These are phyloP conservation scores for Coelopa frigida DNA, from an alignment of 1,140 invertebrate genomes.

Conservation along the genomic window DNA sequence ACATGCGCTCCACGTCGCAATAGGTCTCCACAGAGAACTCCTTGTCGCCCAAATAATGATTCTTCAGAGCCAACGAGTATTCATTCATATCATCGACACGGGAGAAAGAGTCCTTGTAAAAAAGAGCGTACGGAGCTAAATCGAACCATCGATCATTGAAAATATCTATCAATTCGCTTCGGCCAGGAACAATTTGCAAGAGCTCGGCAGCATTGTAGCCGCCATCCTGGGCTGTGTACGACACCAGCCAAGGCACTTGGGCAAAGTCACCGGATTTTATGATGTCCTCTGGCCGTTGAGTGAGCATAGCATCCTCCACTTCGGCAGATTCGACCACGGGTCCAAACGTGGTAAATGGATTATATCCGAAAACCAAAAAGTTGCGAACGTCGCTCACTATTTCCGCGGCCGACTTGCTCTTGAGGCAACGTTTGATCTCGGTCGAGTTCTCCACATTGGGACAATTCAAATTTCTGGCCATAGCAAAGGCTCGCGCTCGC, in stretches of 20 bases:
- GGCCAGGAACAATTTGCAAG: constrained; percentile 8
- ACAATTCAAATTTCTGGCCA: constrained; percentile 53
- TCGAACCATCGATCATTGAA: constrained; percentile 17
- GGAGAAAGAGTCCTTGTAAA: constrained; percentile 20
- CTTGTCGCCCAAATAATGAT: constrained; percentile 19
- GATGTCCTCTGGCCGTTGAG: constrained; percentile 46
- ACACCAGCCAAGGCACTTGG: constrained; percentile 50
- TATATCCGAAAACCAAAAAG: constrained; percentile 46
- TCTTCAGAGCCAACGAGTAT: constrained; percentile 17
- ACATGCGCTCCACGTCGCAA: constrained; percentile 18
- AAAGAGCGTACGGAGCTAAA: constrained; percentile 16
- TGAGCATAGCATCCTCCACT: constrained; percentile 46
- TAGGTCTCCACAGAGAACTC: constrained; percentile 21
- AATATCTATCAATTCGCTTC: constrained; percentile 13
- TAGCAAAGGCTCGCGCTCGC: constrained; percentile 48
- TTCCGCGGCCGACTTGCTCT: constrained; percentile 42
- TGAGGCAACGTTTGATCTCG: constrained; percentile 51
- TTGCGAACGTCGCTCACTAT: constrained; percentile 21
- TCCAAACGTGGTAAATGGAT: constrained; percentile 55
- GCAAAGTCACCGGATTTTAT: constrained; percentile 45
- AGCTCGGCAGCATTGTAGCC: constrained; percentile 47
- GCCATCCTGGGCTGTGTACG: constrained; percentile 48
- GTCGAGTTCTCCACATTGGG: constrained; percentile 29
- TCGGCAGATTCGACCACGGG: constrained; percentile 46
- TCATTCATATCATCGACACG: constrained; percentile 13